Percentiles rank a stretch among this genome's conserved stretches.
Evolutionary conservation across 2,888 invertebrate genomes (phyloP).

Genomic region (Baronia brevicornis): DNA sequence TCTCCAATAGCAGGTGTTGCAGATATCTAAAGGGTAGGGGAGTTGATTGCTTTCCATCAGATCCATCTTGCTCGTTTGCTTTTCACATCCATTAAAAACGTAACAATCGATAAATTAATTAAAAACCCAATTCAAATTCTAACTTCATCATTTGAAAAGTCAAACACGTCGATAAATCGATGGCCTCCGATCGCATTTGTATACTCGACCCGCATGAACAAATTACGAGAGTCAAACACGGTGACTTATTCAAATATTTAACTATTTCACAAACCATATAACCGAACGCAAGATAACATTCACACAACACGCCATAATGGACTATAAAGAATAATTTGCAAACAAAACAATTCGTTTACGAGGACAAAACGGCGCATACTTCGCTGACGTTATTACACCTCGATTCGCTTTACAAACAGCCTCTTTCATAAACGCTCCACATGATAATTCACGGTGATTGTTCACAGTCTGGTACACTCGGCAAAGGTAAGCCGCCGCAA

Average conservation of each 20-base stretch:
- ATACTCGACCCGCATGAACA: too few species aligned
- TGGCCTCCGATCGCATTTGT: too few species aligned
- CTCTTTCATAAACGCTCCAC: constrained; percentile 64
- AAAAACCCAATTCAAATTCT: too few species aligned
- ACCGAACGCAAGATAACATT: constrained; percentile 28
- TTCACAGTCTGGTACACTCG: constrained; percentile 68
- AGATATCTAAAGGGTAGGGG: too few species aligned
- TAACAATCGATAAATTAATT: too few species aligned
- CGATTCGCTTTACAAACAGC: constrained; percentile 59
- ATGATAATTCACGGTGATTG: constrained; percentile 68
- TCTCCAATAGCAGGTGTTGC: too few species aligned
- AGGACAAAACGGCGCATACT: constrained; percentile 39
- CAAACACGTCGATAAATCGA: too few species aligned
- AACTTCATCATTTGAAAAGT: too few species aligned
- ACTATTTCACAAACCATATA: constrained; percentile 18
- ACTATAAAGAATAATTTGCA: constrained; percentile 49
- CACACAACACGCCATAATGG: constrained; percentile 28
- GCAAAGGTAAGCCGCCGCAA: constrained; percentile 69
- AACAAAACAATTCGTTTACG: constrained; percentile 50
- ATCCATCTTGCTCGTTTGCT: too few species aligned
- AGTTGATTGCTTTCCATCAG: too few species aligned
- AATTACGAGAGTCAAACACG: constrained; percentile 4
- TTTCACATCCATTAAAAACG: too few species aligned
- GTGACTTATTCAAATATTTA: constrained; percentile 2
- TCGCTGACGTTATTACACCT: constrained; percentile 47